phyloP scores from a whole-genome alignment of 2,797 vertebrate genomes.

The Chaunax sp. region DNA sequence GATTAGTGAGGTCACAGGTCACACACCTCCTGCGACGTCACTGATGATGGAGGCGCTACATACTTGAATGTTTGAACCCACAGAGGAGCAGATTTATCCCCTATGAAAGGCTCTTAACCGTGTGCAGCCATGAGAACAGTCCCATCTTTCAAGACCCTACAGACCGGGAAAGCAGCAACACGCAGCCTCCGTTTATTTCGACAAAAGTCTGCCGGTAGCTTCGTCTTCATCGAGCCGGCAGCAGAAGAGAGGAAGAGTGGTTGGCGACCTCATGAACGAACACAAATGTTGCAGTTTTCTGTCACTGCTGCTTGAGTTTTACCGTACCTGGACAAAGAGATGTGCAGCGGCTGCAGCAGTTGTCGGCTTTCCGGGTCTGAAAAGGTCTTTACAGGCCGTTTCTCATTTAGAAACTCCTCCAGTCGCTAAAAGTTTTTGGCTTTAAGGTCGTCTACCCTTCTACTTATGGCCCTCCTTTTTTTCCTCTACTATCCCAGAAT shows the following conservation, averaged over 20 bases:
- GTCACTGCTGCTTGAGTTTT: no score
- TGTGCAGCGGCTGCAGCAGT: no score
- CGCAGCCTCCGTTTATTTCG: background rate
- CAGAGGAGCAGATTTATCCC: background rate
- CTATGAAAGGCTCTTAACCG: background rate
- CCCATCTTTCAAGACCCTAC: background rate
- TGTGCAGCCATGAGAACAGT: background rate
- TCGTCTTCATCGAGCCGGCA: background rate
- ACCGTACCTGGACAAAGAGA: no score
- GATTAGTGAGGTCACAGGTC: background rate
- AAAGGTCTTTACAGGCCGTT: background rate
- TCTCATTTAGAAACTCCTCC: background rate
- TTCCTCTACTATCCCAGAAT: constrained; percentile 39
- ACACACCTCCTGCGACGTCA: background rate
- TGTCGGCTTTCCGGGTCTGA: constrained; percentile 10
- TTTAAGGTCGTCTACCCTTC: constrained; percentile 14
- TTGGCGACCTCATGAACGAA: no score
- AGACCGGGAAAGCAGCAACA: background rate
- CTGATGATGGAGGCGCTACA: background rate
- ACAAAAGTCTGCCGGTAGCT: background rate
- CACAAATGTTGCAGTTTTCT: no score
- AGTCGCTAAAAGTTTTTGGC: background rate
- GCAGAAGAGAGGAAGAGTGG: no score
- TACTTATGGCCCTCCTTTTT: background rate
- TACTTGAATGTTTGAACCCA: background rate